These are phyloP conservation scores for Caenorhabditis sp. DNA, from an alignment of 2,888 invertebrate genomes.

Conservation along the genomic window DNA sequence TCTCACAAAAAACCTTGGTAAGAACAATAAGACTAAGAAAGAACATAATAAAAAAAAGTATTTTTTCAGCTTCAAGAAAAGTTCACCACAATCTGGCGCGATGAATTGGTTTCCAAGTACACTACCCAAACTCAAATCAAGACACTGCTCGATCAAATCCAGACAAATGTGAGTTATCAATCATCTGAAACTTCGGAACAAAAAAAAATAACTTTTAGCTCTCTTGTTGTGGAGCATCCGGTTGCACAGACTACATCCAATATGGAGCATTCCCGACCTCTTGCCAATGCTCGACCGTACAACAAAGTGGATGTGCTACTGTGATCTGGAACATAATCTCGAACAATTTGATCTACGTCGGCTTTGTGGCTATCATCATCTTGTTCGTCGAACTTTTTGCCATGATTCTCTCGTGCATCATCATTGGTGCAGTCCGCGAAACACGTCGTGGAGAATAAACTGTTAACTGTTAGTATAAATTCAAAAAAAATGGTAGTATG, in stretches of 20 bases:
- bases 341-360: constrained; percentile 44
- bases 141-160: constrained; percentile 44
- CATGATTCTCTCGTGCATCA: constrained; percentile 54
- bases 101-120: constrained; percentile 52
- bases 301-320: constrained; percentile 50
- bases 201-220: constrained; percentile 40
- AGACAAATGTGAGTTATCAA: constrained; percentile 41
- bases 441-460: constrained; percentile 24
- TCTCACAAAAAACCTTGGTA: constrained; percentile 48
- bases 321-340: constrained; percentile 39
- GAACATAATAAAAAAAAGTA: not conserved
- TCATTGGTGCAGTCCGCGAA: constrained; percentile 48
- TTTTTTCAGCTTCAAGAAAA: constrained; percentile 43
- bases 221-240: constrained; percentile 55
- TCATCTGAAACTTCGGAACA: not conserved
- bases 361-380: constrained; percentile 42
- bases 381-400: constrained; percentile 54
- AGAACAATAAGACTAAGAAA: not conserved
- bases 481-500: no score
- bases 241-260: constrained; percentile 47
- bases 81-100: constrained; percentile 34
- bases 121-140: constrained; percentile 20
- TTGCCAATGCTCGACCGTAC: constrained; percentile 31
- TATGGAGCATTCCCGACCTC: constrained; percentile 32
- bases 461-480: no score